Base-by-base conservation (phyloP, 2,113 vertebrate genomes). In the Phylloscopus trochilus region DNA sequence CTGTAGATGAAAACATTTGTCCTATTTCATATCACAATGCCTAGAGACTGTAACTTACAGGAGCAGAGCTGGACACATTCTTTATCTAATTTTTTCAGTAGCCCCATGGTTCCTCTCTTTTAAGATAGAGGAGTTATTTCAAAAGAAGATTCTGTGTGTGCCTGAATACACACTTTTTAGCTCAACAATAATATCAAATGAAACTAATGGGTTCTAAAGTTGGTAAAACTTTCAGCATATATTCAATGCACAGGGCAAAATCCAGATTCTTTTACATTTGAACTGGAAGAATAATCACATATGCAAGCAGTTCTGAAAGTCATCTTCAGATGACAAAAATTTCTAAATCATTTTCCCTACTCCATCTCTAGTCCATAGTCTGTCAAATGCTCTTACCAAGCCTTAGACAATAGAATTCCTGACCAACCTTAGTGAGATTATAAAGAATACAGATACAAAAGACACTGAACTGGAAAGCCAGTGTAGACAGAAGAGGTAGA, bases 1-100 rank as follows among this genome's bases (percentile, higher is more conserved):
- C 72, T 86, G 43, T 39, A 89, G 76, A 74, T 92, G 80, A 72
- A 86, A 86, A 70, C 16, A 87, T 90, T 87, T 83, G 70, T 92
- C 63, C 70, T 72, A 20, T 90, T 85, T 55, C 80, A 75, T 70
- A 83, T 60, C 85, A 73, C 43, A 80, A 9, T 73, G 53, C n/a
- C 78, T 62, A 16, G 41, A 64, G 67, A 79, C 24, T 1, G 2
- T 35, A 63, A 66, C 27, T 80, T 76, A 51, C 22, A 87, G 78
- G 20, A 88, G 62, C 80, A 78, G 33, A 87, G 55, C n/a, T 6
- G 16, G 51, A 31, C 53, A 59, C 35, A 21, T 58, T 82, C n/a
- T 77, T 80, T 75, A 59, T 52, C 77, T 82, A 67, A 78, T 85
- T 92, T 44, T 69, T 39, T 74, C 59, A n/a, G 17, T 70, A 79